These are phyloP conservation scores for Molorchus minor DNA, from an alignment of 2,888 invertebrate species.

Conservation along the genomic window DNA sequence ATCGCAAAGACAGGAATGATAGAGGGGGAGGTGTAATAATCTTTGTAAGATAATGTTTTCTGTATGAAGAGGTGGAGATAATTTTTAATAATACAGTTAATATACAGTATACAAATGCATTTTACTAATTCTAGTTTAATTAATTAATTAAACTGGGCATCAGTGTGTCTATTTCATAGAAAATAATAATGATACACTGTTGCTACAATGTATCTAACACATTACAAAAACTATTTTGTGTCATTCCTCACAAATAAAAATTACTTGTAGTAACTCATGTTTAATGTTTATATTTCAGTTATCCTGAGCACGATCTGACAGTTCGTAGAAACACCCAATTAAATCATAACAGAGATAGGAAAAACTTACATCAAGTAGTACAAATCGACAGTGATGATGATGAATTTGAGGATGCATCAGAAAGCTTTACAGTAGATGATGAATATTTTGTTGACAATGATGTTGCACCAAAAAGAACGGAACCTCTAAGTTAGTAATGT, in stretches of 20 bases:
- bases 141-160: no score
- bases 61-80: neutral
- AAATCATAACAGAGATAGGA: constrained; percentile 49
- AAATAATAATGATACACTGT: no score
- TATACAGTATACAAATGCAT: neutral
- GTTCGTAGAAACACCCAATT: constrained; percentile 54
- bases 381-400: constrained; percentile 81
- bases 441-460: constrained; percentile 85
- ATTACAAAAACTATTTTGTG: neutral
- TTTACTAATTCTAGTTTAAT: neutral
- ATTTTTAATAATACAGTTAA: no score
- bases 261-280: no score
- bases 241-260: no score
- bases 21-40: neutral
- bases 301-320: constrained; percentile 61
- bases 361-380: constrained; percentile 61
- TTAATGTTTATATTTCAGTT: constrained; percentile 48
- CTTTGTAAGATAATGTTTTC: neutral
- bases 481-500: constrained; percentile 77
- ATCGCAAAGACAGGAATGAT: neutral
- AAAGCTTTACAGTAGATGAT: constrained; percentile 84
- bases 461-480: constrained; percentile 68
- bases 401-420: constrained; percentile 87
- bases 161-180: no score
- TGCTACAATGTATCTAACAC: no score